A percentile compares a stretch with the other conserved stretches of the same genome.
Conservation (phyloP, 64 coral and sea anemone genomes). For the Hydrozoanthus tunicans region DNA sequence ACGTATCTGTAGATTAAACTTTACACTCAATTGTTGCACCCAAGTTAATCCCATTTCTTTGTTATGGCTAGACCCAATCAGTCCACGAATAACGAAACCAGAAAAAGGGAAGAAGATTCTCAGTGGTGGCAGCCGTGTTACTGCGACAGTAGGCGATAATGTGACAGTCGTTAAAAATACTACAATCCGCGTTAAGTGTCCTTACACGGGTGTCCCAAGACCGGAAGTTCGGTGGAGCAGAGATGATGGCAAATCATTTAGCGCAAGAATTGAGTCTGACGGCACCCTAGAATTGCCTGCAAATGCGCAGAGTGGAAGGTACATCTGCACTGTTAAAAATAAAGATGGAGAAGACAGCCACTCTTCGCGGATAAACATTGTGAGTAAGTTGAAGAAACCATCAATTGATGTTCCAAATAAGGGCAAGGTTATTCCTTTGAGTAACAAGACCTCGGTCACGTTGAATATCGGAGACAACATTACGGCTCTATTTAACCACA, state of each 20-base stretch:
- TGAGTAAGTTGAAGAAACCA: conserved; percentile 12
- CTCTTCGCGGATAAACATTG: conserved; percentile 23
- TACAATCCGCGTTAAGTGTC: conserved; percentile 27
- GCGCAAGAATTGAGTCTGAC: not conserved
- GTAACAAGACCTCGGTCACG: not conserved
- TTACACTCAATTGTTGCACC: no score
- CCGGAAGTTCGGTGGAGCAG: conserved; percentile 23
- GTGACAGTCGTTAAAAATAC: conserved; percentile 36
- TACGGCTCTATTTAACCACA: not conserved
- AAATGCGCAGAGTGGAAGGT: conserved; percentile 13
- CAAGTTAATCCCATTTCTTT: not conserved
- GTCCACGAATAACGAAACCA: conserved; percentile 21
- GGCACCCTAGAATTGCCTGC: not conserved
- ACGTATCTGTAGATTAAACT: no score
- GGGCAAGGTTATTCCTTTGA: conserved; percentile 11
- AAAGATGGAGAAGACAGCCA: conserved; percentile 30
- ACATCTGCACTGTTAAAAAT: conserved; percentile 42
- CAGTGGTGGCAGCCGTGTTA: conserved; percentile 2
- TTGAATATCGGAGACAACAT: conserved; percentile 14
- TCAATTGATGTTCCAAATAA: conserved; percentile 8
- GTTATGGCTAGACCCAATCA: conserved; percentile 12
- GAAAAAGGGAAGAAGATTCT: conserved; percentile 9
- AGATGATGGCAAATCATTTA: conserved; percentile 32
- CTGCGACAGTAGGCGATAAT: conserved; percentile 35
- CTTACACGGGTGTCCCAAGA: conserved; percentile 7